Conservation (phyloP, 2,797 vertebrate species). For the Poecilia velifera region DNA sequence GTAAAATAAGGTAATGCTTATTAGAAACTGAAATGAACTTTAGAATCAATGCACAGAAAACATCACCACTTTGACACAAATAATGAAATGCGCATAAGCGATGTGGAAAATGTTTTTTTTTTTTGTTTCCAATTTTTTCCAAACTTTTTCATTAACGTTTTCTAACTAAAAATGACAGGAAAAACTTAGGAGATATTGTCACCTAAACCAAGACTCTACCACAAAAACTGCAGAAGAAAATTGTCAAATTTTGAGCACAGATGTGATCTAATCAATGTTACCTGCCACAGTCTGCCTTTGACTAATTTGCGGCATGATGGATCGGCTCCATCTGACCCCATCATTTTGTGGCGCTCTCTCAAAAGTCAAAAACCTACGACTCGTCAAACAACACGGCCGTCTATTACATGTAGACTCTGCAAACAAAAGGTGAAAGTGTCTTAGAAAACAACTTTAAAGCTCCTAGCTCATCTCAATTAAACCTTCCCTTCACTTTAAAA, state of each 20-base stretch:
- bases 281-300: neutral
- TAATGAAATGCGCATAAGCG: neutral
- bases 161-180: neutral
- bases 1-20: neutral
- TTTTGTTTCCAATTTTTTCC: too few species aligned
- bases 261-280: neutral
- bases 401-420: neutral
- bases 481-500: neutral
- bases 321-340: neutral
- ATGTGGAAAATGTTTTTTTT: too few species aligned
- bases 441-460: neutral
- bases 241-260: neutral
- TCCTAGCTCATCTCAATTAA: neutral
- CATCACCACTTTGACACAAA: neutral
- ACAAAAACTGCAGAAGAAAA: neutral
- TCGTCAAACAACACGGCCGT: neutral
- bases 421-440: neutral
- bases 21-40: neutral
- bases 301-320: neutral
- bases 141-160: too few species aligned
- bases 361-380: neutral
- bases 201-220: neutral
- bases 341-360: neutral
- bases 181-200: neutral
- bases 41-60: neutral